Conservation (phyloP, 92 coral and sea anemone species). For the Muricea muricata region DNA sequence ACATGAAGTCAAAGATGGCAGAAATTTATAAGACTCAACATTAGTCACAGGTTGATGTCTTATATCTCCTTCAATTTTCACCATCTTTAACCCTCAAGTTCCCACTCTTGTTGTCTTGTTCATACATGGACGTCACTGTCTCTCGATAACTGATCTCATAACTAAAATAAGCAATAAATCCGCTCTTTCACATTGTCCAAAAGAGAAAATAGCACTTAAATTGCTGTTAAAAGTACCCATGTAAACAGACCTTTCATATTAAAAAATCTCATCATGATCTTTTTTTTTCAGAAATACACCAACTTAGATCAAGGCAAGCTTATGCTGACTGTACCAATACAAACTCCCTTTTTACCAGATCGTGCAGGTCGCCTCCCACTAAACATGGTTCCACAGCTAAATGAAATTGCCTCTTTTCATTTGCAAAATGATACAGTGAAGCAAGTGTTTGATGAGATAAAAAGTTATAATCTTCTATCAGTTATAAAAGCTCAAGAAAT, state of each 20-base stretch:
- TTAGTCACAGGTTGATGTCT: no score
- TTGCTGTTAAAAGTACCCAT: background rate
- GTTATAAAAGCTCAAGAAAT: background rate
- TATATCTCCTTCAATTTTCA: no score
- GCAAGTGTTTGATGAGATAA: background rate
- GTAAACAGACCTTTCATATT: background rate
- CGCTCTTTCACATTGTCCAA: no score
- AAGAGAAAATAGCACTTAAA: no score
- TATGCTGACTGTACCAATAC: background rate
- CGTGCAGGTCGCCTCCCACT: conserved; percentile 2
- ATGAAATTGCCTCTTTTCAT: conserved; percentile 3
- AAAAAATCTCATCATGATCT: background rate
- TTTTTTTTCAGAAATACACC: background rate
- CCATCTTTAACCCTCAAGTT: no score
- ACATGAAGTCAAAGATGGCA: no score
- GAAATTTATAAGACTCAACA: no score
- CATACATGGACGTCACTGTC: no score
- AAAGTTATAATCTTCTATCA: background rate
- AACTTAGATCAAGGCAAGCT: background rate
- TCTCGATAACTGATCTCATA: no score
- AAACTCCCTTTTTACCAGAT: conserved; percentile 13
- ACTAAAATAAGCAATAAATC: no score
- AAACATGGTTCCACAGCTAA: conserved; percentile 11
- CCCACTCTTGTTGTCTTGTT: no score
- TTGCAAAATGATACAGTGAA: background rate